Evolutionary conservation across 2,797 vertebrate genomes (phyloP), one percentile per base, ranked within the genome.

Genomic region (Erithacus rubecula): DNA sequence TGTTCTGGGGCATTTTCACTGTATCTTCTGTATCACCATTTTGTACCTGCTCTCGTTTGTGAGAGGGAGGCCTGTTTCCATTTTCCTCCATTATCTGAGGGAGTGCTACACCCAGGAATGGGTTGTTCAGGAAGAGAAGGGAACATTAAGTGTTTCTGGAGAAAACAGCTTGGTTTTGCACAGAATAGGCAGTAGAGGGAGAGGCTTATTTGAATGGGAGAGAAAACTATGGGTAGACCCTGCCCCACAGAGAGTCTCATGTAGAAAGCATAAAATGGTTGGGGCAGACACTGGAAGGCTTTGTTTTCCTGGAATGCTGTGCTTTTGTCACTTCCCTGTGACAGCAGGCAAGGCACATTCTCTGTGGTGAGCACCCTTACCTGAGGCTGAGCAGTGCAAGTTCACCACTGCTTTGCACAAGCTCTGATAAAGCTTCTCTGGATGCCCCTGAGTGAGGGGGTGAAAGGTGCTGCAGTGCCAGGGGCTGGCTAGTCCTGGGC

Each of bases 291-390:
- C 21, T 46, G 65, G 22, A 79, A 53, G 20, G 13, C 14, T 8
- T 44, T 21, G 11, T 92, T 68, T 44, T 30, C 15, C 30, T 67
- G 60, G 60, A 70, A 34, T 1, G 2, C 18, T 2, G 1, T n/a
- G 49, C 32, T 70, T 69, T 47, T 80, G 24, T 52, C 21, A 6
- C 8, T 32, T 83, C 17, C 9, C 44, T n/a, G 17, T 47, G 14
- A 12, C 6, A 15, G 59, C 56, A 55, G 43, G 29, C 14, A 72
- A 14, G 39, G 34, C 2, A 2, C 0, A 0, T 26, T 4, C 32
- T 4, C 23, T 1, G 1, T 30, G 37, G 37, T 52, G 37, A 67
- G 19, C 29, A 9, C 24, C 36, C 14, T 78, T 9, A 1, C 30
- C 39, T 39, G 39, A 5, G 9, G 32, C 22, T 41, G 37, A 26